Conservation (phyloP, 1,140 invertebrate species). For the Bathynomus jamesi region DNA sequence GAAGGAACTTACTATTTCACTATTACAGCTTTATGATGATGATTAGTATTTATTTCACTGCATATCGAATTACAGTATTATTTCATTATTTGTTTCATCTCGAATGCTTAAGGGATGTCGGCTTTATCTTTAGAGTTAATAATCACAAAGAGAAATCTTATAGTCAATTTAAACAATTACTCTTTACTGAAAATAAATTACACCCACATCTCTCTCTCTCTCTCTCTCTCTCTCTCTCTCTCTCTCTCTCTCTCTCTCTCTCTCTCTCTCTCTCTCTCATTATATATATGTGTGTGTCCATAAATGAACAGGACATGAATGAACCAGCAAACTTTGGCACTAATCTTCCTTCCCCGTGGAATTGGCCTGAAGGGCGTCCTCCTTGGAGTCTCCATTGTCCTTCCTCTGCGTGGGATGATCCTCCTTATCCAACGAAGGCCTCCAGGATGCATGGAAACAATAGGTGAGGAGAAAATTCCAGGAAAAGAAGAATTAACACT, state of each 20-base stretch:
- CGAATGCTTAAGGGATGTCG: not conserved
- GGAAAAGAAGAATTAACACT: too few relatives aligned
- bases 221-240: conserved; percentile 31
- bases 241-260: not conserved
- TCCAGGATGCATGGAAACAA: too few relatives aligned
- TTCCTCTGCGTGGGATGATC: conserved; percentile 36
- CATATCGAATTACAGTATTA: conserved; percentile 11
- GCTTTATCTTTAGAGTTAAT: conserved; percentile 13
- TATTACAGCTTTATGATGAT: too few relatives aligned
- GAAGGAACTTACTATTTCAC: too few relatives aligned
- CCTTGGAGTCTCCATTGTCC: conserved; percentile 38
- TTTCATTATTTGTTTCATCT: not conserved
- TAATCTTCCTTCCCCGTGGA: conserved; percentile 37
- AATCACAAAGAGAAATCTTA: not conserved
- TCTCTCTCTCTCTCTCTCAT: not conserved
- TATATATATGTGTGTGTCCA: not conserved
- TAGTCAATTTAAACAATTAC: conserved; percentile 9
- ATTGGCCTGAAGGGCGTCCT: conserved; percentile 4
- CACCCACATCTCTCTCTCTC: too few relatives aligned
- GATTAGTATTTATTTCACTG: too few relatives aligned
- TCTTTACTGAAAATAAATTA: not conserved
- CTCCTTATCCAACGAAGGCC: conserved; percentile 36
- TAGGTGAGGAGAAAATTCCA: too few relatives aligned
- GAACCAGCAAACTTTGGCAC: conserved; percentile 42
- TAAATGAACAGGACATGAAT: conserved; percentile 36